Base-by-base conservation (phyloP, 2,888 invertebrate genomes). In the Myopa testacea region DNA sequence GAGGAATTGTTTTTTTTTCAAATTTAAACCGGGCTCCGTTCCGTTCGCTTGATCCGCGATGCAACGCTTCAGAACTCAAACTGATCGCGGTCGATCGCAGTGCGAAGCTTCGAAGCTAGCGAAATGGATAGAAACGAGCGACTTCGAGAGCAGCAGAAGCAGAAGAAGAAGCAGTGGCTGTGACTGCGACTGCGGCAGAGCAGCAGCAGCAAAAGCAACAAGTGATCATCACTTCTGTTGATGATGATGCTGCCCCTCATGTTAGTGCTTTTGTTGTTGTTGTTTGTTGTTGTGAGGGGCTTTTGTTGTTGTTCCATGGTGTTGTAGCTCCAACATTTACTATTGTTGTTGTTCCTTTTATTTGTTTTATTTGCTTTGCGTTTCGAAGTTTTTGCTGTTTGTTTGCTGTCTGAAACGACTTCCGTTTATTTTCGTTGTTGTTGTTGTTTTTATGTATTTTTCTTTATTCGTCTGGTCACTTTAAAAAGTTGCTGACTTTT, bases 31-130 rank as follows among this genome's bases (percentile, higher is more conserved):
- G 45, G 10, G 45, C 10, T 45, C 45, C 10, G 45, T 10, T 8
- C 45, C 69, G 50, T 81, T 79, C 83, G 82, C 72, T 65, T 34
- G 65, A 55, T 82, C 85, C 80, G 82, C 81, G 83, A 76, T 84
- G 83, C 83, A 83, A 78, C 80, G 81, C 81, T 82, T 82, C 82
- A 81, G 81, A 83, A 83, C 71, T 78, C 71, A 78, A 81, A 83
- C 82, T 83, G 77, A 83, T 80, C 78, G 79, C 73, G 73, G 63
- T 58, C 58, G 77, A 68, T 68, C 76, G 63, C 77, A 76, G 80
- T 79, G 77, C 81, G 69, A 75, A 55, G 67, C 58, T 55, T 40
- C 74, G 37, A 74, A 75, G 67, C 52, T 19, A n/a, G 67, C 45
- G 45, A 45, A 8, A 3, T 45, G 40, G 19, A n/a, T 58, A 73